A percentile compares a stretch with the other conserved stretches of the same genome.
These are phyloP conservation scores for Chaetoderma sp. DNA, from an alignment of 2,888 invertebrate species.

Conservation along the genomic window DNA sequence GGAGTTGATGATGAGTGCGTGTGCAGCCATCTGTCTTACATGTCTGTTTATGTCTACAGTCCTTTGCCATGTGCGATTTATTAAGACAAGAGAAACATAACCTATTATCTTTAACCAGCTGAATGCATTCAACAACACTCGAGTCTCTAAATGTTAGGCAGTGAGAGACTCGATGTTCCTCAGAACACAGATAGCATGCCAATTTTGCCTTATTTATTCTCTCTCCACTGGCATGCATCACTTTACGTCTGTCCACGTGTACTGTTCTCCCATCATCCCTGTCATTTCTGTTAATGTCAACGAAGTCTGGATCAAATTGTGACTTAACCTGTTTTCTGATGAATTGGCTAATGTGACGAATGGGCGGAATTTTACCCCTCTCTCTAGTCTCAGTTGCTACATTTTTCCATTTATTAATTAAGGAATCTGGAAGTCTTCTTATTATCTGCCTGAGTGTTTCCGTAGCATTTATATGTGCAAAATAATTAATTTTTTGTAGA, in stretches of 20 bases:
- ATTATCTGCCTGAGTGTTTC: slow-evolving; percentile 15
- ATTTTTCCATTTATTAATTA: slow-evolving; percentile 15
- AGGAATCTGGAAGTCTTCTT: slow-evolving; percentile 7
- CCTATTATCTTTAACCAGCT: neutral
- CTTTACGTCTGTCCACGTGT: neutral
- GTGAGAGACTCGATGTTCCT: neutral
- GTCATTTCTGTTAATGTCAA: slow-evolving; percentile 1
- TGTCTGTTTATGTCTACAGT: slow-evolving; percentile 1
- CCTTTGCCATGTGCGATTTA: neutral
- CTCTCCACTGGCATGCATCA: neutral
- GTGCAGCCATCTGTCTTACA: slow-evolving; percentile 9
- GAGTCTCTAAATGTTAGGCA: neutral
- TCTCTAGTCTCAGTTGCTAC: slow-evolving; percentile 9
- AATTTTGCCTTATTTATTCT: neutral
- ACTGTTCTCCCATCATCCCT: neutral
- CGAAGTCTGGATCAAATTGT: slow-evolving; percentile 21
- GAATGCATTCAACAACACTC: neutral
- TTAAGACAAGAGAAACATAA: slow-evolving; percentile 16
- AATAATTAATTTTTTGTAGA: neutral
- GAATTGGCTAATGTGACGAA: slow-evolving; percentile 14
- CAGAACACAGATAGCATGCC: neutral
- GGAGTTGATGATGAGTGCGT: slow-evolving; percentile 2
- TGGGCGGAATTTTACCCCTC: slow-evolving; percentile 3
- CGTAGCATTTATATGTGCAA: neutral
- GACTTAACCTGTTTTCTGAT: slow-evolving; percentile 6